A percentile compares a stretch with the other conserved stretches of the same genome.
Conservation (phyloP, 1,140 invertebrate species). For the Pteromalus puparum region DNA sequence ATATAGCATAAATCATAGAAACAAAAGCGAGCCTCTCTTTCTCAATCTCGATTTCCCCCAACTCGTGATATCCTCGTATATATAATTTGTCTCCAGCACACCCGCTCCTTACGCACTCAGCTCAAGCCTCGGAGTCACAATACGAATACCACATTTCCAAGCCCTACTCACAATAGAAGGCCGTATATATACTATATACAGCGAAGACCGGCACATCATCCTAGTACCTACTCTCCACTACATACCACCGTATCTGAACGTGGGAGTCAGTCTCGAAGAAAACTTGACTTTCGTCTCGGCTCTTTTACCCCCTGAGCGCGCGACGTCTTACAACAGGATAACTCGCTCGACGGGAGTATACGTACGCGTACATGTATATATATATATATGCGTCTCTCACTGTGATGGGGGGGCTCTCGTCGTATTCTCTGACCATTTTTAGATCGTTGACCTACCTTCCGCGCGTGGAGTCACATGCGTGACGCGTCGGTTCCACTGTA, state of each 20-base stretch:
- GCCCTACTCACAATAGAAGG: too few species aligned
- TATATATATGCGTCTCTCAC: background rate
- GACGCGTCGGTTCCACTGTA: background rate
- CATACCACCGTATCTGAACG: background rate
- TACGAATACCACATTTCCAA: background rate
- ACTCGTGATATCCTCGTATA: too few species aligned
- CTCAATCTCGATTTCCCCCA: too few species aligned
- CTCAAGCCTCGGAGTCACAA: too few species aligned
- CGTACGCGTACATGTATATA: too few species aligned
- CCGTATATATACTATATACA: too few species aligned
- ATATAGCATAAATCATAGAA: too few species aligned
- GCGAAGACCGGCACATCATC: background rate
- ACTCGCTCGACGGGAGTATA: background rate
- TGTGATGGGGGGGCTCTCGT: background rate
- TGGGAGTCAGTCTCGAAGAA: background rate
- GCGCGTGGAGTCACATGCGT: background rate
- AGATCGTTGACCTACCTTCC: conserved; percentile 21
- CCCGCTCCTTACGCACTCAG: too few species aligned
- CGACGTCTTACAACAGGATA: background rate
- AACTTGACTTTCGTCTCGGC: background rate
- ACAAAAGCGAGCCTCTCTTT: too few species aligned
- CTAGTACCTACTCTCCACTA: background rate
- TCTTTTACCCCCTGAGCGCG: background rate
- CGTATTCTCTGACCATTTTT: background rate
- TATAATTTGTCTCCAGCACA: background rate